These are phyloP conservation scores for Ceriagrion tenellum DNA, from an alignment of 2,888 invertebrate genomes.

Conservation along the genomic window DNA sequence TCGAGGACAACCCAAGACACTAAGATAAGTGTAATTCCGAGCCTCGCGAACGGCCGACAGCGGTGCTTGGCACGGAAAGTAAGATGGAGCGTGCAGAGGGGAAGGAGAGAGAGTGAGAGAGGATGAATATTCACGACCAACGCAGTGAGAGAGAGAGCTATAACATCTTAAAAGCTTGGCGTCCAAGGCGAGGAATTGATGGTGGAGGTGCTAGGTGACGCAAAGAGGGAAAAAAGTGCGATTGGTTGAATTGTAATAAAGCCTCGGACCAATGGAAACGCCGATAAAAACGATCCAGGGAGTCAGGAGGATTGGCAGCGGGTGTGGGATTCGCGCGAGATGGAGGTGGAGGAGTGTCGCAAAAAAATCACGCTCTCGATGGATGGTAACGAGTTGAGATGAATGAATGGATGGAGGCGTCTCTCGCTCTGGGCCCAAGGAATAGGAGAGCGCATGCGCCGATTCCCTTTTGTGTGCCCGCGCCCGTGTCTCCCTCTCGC, in stretches of 20 bases:
- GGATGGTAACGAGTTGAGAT: not conserved
- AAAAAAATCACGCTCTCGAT: not conserved
- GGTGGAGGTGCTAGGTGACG: not conserved
- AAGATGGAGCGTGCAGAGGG: not conserved
- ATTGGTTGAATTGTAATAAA: not conserved
- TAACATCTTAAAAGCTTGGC: not conserved
- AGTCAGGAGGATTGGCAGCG: slow-evolving; percentile 14
- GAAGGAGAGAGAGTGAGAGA: not conserved
- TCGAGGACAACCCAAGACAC: too few species aligned
- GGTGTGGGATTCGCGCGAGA: not conserved
- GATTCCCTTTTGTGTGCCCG: not conserved
- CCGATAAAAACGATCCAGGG: not conserved
- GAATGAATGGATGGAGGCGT: not conserved
- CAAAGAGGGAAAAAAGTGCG: not conserved
- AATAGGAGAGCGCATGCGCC: not conserved
- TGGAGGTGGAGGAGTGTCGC: not conserved
- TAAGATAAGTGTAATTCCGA: too few species aligned
- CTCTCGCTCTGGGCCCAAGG: not conserved
- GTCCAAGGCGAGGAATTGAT: not conserved
- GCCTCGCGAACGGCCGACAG: not conserved
- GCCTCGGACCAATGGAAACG: not conserved
- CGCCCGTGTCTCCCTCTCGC: not conserved
- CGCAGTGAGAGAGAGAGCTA: not conserved
- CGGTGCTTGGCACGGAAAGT: not conserved
- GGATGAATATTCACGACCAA: not conserved